Evolutionary conservation across 2,797 vertebrate genomes (phyloP), one percentile per base, ranked within the genome.

Genomic region (Margarornis squamiger): DNA sequence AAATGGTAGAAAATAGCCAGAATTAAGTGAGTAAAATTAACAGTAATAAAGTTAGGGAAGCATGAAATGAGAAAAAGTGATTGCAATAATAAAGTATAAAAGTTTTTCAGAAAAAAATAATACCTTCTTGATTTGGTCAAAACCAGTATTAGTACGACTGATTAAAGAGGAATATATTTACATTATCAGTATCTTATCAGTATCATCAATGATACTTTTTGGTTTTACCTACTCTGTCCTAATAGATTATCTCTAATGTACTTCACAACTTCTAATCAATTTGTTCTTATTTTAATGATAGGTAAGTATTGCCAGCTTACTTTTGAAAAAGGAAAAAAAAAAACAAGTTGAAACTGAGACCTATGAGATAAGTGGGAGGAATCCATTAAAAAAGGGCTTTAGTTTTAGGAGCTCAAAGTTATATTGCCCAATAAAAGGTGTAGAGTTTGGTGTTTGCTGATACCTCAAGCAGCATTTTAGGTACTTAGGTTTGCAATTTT

Each of bases 11-110:
- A 97, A 97, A 97, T 93, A 88, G 81, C 86, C 88, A 80, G 88
- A 92, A 94, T 95, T 95, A 93, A 96, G 78, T 92, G 90, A 92
- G 88, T 93, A 96, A 97, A 98, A 98, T 98, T 96, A 98, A 97
- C 92, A 97, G 93, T 97, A 96, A 96, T 97, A 96, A 97, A 98
- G 95, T 97, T 98, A 98, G 94, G 92, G 96, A 96, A 97, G 97
- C 97, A 97, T 98, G 97, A 98, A 98, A 98, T 98, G 97, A 97
- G 97, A 97, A 88, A 84, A 96, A 94, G 93, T 92, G 94, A 86
- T 97, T 95, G 90, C 82, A 66, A 91, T 92, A 95, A 96, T 95
- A 92, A 95, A 79, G 93, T 95, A 81, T 94, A 52, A 46, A 92
- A 74, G 71, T 96, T 96, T 92, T 93, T 54, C 59, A 39, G 70